phyloP scores from a whole-genome alignment of 2,888 invertebrate genomes.

The Dicyrtoma fusca region DNA sequence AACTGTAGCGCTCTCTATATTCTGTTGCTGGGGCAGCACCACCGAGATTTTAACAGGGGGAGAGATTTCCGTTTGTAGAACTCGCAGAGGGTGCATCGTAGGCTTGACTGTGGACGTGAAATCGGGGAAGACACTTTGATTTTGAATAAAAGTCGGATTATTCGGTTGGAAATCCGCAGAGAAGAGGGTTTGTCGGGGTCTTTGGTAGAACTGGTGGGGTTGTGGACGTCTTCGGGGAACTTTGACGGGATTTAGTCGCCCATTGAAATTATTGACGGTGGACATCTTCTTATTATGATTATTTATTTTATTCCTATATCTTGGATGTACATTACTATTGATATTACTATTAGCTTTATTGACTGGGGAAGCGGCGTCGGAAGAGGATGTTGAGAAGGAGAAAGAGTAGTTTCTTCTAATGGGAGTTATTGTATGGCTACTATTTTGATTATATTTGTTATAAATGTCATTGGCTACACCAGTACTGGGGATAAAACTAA shows the following conservation, averaged over 20 bases:
- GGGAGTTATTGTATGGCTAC: background rate
- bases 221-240: too few species aligned
- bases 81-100: constrained; percentile 42
- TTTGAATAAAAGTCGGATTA: background rate
- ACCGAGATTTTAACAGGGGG: constrained; percentile 32
- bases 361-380: background rate
- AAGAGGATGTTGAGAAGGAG: constrained; percentile 2
- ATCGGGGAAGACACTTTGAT: background rate
- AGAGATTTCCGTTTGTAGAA: constrained; percentile 40
- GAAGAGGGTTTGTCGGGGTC: background rate
- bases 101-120: constrained; percentile 37
- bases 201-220: too few species aligned
- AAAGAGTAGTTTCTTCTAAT: background rate
- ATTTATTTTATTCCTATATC: too few species aligned
- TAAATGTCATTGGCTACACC: background rate
- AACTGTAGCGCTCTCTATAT: too few species aligned
- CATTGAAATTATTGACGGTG: too few species aligned
- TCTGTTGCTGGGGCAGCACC: too few species aligned
- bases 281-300: too few species aligned
- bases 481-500: background rate
- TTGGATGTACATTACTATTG: too few species aligned
- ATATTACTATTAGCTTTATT: too few species aligned
- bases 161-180: too few species aligned
- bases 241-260: too few species aligned
- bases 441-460: background rate